Evolutionary conservation across 1,140 invertebrate species (phyloP), one percentile per base, ranked within the genome.

Genomic region (Temnothorax longispinosus): DNA sequence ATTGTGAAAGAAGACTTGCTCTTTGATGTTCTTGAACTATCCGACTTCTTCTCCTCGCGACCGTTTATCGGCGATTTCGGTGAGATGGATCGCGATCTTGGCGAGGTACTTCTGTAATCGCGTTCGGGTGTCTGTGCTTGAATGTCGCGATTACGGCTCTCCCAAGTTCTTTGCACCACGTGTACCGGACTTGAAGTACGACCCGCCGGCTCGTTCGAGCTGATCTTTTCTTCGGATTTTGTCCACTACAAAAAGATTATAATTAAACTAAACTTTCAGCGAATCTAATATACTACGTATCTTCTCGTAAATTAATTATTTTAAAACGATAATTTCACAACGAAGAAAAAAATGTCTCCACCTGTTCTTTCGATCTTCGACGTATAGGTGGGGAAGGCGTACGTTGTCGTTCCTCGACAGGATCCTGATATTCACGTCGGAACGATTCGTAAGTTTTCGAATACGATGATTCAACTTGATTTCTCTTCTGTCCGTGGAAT

Each of bases 11-110:
- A 78, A 78, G 13, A 77, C 77, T 88, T 69, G 90, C 92, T 65
- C 50, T 92, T 91, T 1, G 88, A 41, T 0, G 86, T 52, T 35
- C 91, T 88, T 58, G 62, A 60, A 21, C 80, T 78, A 8, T 8
- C 72, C 1, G 74, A 44, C 1, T 90, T 92, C 15, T 92, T 93
- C 13, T 87, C 85, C 0, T 64, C 74, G 4, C 76, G 84, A 1
- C 44, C 38, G 6, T 64, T 72, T 8, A 27, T 72, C 87, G 90
- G 74, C 18, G 62, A 54, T 44, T 47, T 65, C 0, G 96, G 96
- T 15, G 96, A 96, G n/a, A 95, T 92, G 13, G 95, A 95, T 8
- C 95, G 94, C 1, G 95, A 95, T 38, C 94, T 95, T 32, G 95
- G 94, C 15, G 94, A 93, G 32, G 94, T 95, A n/a, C 85, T 88